Evolutionary conservation across 2,888 invertebrate species (phyloP).

Genomic region (Torymus aiolomorphi): DNA sequence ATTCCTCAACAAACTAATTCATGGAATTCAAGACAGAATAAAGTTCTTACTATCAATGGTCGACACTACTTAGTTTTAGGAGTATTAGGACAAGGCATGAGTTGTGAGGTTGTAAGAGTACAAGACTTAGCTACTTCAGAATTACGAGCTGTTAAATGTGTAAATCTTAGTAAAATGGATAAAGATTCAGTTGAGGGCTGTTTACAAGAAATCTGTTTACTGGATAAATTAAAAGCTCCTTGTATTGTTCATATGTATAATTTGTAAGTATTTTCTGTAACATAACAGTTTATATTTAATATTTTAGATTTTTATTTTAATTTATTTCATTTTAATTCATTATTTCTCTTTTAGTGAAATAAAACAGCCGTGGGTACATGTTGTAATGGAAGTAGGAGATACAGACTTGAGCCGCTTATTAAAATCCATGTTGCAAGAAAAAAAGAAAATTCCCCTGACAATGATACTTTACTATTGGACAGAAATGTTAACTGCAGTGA

Average conservation of each 20-base stretch:
- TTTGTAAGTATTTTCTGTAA: constrained; percentile 81
- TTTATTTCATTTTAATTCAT: neutral
- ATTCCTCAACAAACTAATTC: constrained; percentile 39
- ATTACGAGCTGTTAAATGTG: constrained; percentile 88
- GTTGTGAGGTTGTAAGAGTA: constrained; percentile 87
- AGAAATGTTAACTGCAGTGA: constrained; percentile 94
- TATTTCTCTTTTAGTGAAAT: constrained; percentile 80
- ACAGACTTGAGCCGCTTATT: constrained; percentile 90
- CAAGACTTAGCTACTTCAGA: constrained; percentile 82
- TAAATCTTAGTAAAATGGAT: constrained; percentile 85
- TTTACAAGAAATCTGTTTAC: constrained; percentile 90
- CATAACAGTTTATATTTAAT: no score
- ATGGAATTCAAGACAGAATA: constrained; percentile 64
- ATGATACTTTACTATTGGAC: constrained; percentile 93
- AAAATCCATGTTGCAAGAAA: constrained; percentile 76
- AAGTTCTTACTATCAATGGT: constrained; percentile 82
- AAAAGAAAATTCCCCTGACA: constrained; percentile 81
- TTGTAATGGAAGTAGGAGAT: constrained; percentile 96
- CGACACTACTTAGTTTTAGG: constrained; percentile 85
- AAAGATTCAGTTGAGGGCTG: constrained; percentile 85
- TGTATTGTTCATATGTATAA: constrained; percentile 90
- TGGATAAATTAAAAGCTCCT: constrained; percentile 88
- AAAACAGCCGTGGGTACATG: constrained; percentile 78
- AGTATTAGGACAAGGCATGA: constrained; percentile 91
- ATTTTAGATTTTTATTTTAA: no score